A percentile compares a stretch with the other conserved stretches of the same genome.
phyloP scores from a whole-genome alignment of 2,113 vertebrate genomes.

The Neopipo cinnamomea region DNA sequence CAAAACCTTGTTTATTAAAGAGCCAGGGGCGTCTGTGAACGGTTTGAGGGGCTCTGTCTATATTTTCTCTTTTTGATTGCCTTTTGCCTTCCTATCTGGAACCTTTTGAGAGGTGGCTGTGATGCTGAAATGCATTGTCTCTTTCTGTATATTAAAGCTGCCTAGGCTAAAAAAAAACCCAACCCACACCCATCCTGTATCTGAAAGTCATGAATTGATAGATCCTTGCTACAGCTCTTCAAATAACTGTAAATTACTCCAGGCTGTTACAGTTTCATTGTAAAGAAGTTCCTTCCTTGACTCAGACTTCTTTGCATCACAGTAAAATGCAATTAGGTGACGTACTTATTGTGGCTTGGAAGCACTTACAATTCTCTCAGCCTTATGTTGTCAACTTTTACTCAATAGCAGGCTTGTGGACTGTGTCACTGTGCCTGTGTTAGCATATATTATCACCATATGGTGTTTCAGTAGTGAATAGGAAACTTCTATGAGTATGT shows the following conservation, averaged over 20 bases:
- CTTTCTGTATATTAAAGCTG: neutral
- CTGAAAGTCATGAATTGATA: constrained; percentile 31
- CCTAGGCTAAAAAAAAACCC: neutral
- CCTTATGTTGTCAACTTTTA: constrained; percentile 37
- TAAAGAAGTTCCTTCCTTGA: constrained; percentile 44
- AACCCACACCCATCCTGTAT: neutral
- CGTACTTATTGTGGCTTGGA: constrained; percentile 26
- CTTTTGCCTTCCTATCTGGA: constrained; percentile 15
- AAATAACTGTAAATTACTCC: constrained; percentile 20
- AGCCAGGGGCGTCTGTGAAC: neutral
- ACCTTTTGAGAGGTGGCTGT: neutral
- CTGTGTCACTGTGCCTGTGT: constrained; percentile 31
- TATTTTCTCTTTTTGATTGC: constrained; percentile 21
- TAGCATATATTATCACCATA: constrained; percentile 61
- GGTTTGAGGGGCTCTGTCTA: neutral
- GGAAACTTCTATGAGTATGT: neutral
- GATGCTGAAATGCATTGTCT: neutral
- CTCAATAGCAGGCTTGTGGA: constrained; percentile 29
- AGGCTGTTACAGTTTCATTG: neutral
- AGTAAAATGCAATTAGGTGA: constrained; percentile 36
- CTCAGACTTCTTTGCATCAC: constrained; percentile 39
- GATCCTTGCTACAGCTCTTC: neutral
- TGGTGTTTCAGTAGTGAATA: constrained; percentile 39
- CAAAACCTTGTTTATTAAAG: constrained; percentile 18
- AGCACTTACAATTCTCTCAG: constrained; percentile 4